A percentile compares a stretch with the other conserved stretches of the same genome.
Conservation (phyloP, 2,888 invertebrate genomes). For the Epinotia brunnichana region DNA sequence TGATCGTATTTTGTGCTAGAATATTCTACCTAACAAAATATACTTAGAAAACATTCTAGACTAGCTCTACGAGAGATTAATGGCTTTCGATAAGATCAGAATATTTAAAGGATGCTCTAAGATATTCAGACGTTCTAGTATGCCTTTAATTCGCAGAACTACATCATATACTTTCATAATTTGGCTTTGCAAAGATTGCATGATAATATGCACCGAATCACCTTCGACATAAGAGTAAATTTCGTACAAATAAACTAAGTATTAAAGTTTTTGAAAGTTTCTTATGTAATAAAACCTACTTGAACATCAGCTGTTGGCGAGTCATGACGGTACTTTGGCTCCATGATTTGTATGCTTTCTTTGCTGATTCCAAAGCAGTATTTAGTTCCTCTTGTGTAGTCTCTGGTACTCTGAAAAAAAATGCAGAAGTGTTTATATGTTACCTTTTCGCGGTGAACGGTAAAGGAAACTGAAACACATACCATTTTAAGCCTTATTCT, state of each 20-base stretch:
- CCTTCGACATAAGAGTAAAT: background rate
- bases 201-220: background rate
- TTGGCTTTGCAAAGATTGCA: background rate
- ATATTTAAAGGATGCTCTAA: background rate
- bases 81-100: constrained; percentile 1
- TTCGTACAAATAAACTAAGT: background rate
- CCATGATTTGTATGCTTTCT: constrained; percentile 92
- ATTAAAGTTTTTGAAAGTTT: too few species aligned
- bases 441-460: too few species aligned
- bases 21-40: background rate
- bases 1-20: too few species aligned
- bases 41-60: background rate
- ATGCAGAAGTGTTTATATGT: too few species aligned
- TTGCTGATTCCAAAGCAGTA: constrained; percentile 92
- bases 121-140: constrained; percentile 2
- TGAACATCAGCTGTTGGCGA: constrained; percentile 96
- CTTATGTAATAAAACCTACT: constrained; percentile 65
- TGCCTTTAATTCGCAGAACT: constrained; percentile 9
- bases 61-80: background rate
- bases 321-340: constrained; percentile 95
- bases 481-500: too few species aligned
- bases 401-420: constrained; percentile 90
- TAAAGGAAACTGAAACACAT: too few species aligned
- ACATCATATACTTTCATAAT: background rate
- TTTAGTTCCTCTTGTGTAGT: constrained; percentile 95